A percentile compares a stretch with the other conserved stretches of the same genome.
Conservation (phyloP, 2,888 invertebrate genomes). For the Panzeria rudis region DNA sequence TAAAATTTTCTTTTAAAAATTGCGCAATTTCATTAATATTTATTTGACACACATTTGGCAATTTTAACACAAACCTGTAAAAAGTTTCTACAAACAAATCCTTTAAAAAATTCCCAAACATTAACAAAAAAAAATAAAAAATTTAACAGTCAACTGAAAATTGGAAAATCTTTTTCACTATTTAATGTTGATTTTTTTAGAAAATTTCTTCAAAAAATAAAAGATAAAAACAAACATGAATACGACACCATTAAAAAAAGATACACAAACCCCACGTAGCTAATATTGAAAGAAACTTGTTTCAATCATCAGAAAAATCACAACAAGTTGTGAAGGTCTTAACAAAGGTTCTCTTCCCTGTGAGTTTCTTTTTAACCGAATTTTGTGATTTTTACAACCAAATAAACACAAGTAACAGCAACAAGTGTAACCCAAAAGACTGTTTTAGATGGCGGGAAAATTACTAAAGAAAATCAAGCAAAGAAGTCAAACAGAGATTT, state of each 20-base stretch:
- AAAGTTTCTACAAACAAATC: neutral
- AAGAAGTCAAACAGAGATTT: constrained; percentile 53
- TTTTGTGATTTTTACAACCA: constrained; percentile 56
- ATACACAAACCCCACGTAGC: constrained; percentile 32
- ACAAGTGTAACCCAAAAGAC: constrained; percentile 50
- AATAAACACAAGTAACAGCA: constrained; percentile 6
- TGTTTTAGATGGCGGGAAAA: constrained; percentile 25
- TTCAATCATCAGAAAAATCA: constrained; percentile 52
- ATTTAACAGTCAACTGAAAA: constrained; percentile 19
- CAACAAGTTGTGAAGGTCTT: constrained; percentile 55
- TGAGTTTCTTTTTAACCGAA: no score
- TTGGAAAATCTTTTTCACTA: no score
- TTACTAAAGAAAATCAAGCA: constrained; percentile 1
- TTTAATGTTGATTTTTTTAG: no score
- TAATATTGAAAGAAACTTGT: constrained; percentile 19
- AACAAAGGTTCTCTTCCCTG: neutral
- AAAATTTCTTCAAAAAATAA: no score
- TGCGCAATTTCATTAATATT: neutral
- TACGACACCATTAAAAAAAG: neutral
- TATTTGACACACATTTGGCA: neutral
- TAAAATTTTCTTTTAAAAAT: neutral
- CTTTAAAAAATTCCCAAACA: neutral
- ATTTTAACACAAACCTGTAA: constrained; percentile 37
- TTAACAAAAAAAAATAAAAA: no score
- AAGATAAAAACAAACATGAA: constrained; percentile 21